Evolutionary conservation across 1,140 invertebrate species (phyloP).

Genomic region (Dysdera silvatica): DNA sequence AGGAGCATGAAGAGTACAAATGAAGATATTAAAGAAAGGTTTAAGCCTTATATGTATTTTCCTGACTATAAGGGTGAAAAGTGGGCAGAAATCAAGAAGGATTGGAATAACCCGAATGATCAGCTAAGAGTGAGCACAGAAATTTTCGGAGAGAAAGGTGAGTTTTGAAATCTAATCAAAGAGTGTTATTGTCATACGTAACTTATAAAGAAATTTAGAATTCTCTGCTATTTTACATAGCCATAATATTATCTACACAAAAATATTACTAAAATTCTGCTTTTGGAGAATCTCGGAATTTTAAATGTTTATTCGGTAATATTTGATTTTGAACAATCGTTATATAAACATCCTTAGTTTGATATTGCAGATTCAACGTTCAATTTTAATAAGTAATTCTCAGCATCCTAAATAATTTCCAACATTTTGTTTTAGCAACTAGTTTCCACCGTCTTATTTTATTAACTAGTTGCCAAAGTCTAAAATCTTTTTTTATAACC

Average conservation of each 20-base stretch:
- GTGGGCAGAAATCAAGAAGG: not conserved
- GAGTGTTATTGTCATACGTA: too few relatives aligned
- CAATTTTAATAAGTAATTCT: not conserved
- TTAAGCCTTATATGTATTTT: slow-evolving; percentile 16
- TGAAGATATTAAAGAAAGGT: slow-evolving; percentile 5
- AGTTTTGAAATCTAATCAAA: not conserved
- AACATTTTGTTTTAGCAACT: not conserved
- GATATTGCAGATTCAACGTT: too few relatives aligned
- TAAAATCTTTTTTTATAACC: too few relatives aligned
- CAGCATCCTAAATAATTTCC: not conserved
- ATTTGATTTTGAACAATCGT: too few relatives aligned
- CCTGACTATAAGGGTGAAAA: slow-evolving; percentile 12
- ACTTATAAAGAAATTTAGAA: too few relatives aligned
- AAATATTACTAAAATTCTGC: too few relatives aligned
- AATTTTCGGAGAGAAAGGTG: not conserved
- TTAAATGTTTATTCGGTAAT: too few relatives aligned
- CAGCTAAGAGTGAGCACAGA: slow-evolving; percentile 8
- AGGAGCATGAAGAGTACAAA: slow-evolving; percentile 5
- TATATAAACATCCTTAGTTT: too few relatives aligned
- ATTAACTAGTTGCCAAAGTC: too few relatives aligned
- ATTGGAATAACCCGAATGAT: slow-evolving; percentile 1
- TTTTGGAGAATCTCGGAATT: too few relatives aligned
- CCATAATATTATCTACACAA: too few relatives aligned
- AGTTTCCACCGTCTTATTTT: not conserved
- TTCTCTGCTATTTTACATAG: too few relatives aligned